Evolutionary conservation across 1,140 invertebrate genomes (phyloP), one percentile per base, ranked within the genome.

Genomic region (Psix sp.): DNA sequence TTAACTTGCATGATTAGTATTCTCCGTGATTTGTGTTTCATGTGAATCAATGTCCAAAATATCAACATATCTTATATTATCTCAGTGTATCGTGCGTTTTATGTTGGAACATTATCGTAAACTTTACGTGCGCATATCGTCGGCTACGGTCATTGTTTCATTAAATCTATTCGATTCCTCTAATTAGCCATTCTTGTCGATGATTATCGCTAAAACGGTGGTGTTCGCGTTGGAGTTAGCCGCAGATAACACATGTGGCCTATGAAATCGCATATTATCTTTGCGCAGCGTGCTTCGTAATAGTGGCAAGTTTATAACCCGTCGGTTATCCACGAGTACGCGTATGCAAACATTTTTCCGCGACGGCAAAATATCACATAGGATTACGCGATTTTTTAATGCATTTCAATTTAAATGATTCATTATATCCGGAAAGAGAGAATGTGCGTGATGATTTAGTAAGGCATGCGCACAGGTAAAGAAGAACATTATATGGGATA

Each of bases 241-340:
- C 20, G 60, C 33, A 73, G 65, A 76, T 67, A 63, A 63, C 52
- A 24, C 62, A n/a, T n/a, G 56, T 42, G 70, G 74, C 81, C 78
- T 54, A 20, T 77, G 76, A 74, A 84, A 83, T 84, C 80, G 77
- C 79, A 80, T 80, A 82, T 86, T 84, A 86, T 84, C 82, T 77
- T 31, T 10, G 51, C 52, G 49, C 46, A 45, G 70, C 62, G 48
- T 63, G 54, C 42, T 68, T 49, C 40, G 49, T 66, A 51, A 59
- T 79, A 70, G 80, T 70, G 43, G 51, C 71, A 75, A 75, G 78
- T 78, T 79, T 78, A 73, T 74, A 45, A 52, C 67, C 60, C 65
- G 52, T 56, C 29, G 48, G 46, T 60, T 60, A 66, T 60, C 60
- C 45, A n/a, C 18, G 42, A 52, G 40, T 40, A 31, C 31, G 21